Evolutionary conservation across 1,140 invertebrate genomes (phyloP).

Genomic region (Acromyrmex charruanus): DNA sequence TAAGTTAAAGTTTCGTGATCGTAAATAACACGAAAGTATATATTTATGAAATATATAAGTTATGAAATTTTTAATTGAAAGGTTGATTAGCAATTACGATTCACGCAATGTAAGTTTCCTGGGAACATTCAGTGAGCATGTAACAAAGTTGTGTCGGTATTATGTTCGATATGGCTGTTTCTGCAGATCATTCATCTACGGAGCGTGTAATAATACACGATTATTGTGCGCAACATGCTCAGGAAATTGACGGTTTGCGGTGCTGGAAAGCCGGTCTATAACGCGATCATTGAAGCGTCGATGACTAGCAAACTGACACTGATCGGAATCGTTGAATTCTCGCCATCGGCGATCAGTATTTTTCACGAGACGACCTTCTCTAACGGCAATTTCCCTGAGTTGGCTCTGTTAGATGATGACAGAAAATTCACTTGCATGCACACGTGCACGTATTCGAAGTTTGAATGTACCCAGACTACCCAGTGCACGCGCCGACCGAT

Average conservation of each 20-base stretch:
- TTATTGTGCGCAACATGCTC: conserved; percentile 47
- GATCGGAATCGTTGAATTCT: conserved; percentile 44
- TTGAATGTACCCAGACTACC: conserved; percentile 16
- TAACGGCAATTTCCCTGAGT: conserved; percentile 8
- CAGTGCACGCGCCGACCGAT: conserved; percentile 52
- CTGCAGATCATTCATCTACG: conserved; percentile 54
- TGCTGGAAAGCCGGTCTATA: conserved; percentile 29
- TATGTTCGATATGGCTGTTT: conserved; percentile 31
- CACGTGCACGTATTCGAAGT: conserved; percentile 48
- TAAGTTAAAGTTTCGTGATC: neutral
- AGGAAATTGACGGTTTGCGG: conserved; percentile 50
- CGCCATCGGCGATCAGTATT: conserved; percentile 25
- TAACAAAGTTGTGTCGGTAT: conserved; percentile 36
- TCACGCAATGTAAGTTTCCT: conserved; percentile 9
- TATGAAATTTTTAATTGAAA: neutral
- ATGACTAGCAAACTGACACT: conserved; percentile 60
- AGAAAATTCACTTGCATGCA: conserved; percentile 27
- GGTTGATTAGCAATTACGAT: neutral
- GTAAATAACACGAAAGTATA: neutral
- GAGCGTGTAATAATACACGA: conserved; percentile 58
- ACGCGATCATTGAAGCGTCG: conserved; percentile 55
- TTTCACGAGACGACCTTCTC: conserved; percentile 12
- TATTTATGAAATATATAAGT: conserved; percentile 2
- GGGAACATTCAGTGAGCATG: conserved; percentile 4
- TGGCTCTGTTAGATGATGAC: conserved; percentile 18